Evolutionary conservation across 2,113 vertebrate genomes (phyloP), one percentile per base, ranked within the genome.

Genomic region (Scomber colias): DNA sequence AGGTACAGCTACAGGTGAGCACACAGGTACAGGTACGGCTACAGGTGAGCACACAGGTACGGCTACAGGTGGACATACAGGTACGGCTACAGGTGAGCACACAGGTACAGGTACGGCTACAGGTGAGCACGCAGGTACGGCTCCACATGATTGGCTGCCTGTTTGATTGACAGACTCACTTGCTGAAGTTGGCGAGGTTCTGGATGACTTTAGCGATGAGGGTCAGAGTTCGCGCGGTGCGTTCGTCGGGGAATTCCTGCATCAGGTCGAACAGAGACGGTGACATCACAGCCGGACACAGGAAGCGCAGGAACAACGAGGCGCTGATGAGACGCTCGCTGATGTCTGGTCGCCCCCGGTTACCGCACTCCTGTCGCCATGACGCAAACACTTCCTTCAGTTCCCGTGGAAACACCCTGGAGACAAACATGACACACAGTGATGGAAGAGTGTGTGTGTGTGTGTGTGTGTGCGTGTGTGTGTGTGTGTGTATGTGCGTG

Each of bases 121-220:
- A 35, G 31, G 31, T 35, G 31, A 35, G 3, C 31, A 6, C 6
- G 3, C 31, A 35, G 31, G 31, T 35, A 6, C 6, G 31, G n/a
- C n/a, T n/a, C n/a, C n/a, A n/a, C n/a, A n/a, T n/a, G n/a, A n/a
- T n/a, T n/a, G n/a, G 31, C 31, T 35, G 31, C 31, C 31, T 6
- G 31, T 10, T 2, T 11, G 30, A 3, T 16, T 3, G 27, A 49
- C 4, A 14, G 45, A 46, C 96, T 93, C 74, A 99, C 98, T 99
- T 99, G 94, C 97, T 97, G 0, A 99, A 99, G 95, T 99, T 99
- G 94, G 98, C 98, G 0, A 99, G 96, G 90, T 97, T 99, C 95
- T 99, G 98, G 40, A 97, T 98, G 65, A 99, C 98, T 93, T 99
- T 99, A 93, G 98, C 98, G 0, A 99, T 99, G 87, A 99, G 96